Evolutionary conservation across 2,888 invertebrate genomes (phyloP).

Genomic region (Mythimna loreyi): DNA sequence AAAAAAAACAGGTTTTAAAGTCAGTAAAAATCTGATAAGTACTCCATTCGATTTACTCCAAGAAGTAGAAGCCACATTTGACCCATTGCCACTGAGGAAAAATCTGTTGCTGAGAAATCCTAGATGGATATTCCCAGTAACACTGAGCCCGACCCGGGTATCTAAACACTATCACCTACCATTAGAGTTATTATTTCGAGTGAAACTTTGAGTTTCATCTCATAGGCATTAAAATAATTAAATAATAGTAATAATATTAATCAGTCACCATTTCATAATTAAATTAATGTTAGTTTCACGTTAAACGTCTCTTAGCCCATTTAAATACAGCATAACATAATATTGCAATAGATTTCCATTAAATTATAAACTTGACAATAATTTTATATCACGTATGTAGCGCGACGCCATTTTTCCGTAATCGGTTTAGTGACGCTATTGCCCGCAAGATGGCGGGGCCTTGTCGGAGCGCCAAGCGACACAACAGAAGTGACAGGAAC

Average conservation of each 20-base stretch:
- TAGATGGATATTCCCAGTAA: neutral
- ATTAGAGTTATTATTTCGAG: neutral
- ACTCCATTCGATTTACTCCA: no score
- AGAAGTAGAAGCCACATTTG: no score
- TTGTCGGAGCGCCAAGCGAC: constrained; percentile 33
- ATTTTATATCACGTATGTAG: constrained; percentile 4
- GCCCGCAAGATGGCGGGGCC: constrained; percentile 51
- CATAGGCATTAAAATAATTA: no score
- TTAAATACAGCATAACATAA: neutral
- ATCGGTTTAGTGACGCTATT: constrained; percentile 29
- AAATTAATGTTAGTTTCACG: constrained; percentile 11
- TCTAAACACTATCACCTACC: neutral
- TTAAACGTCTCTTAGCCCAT: neutral
- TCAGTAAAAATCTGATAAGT: no score
- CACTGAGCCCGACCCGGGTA: no score
- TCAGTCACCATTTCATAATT: constrained; percentile 29
- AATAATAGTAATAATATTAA: no score
- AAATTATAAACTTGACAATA: neutral
- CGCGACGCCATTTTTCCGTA: neutral
- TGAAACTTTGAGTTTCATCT: constrained; percentile 11
- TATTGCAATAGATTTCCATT: neutral
- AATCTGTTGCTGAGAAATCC: no score
- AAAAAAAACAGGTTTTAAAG: no score
- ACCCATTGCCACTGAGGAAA: no score
- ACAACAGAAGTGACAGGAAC: constrained; percentile 16